phyloP scores from a whole-genome alignment of 2,888 invertebrate genomes.

The Mesopsocus fuscifrons region DNA sequence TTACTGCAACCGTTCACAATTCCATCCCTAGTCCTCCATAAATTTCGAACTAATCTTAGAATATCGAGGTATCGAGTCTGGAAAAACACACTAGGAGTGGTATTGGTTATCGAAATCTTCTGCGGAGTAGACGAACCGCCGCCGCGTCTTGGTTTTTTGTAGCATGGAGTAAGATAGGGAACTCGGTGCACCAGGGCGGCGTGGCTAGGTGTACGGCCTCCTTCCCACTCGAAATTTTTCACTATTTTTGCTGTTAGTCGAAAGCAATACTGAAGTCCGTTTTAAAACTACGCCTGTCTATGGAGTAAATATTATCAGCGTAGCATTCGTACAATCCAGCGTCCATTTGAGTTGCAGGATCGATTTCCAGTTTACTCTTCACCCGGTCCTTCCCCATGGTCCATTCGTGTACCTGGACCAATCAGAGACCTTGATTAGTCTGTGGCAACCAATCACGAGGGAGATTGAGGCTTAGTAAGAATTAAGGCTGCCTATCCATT shows the following conservation, averaged over 20 bases:
- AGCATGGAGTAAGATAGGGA: too few species aligned
- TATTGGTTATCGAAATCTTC: too few species aligned
- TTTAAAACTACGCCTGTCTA: slow-evolving; percentile 78
- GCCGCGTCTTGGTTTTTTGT: too few species aligned
- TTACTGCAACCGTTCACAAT: too few species aligned
- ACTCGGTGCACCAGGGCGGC: too few species aligned
- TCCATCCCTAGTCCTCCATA: too few species aligned
- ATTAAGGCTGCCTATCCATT: too few species aligned
- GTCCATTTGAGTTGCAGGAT: slow-evolving; percentile 90
- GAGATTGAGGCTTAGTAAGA: background rate
- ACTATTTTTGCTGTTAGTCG: slow-evolving; percentile 33
- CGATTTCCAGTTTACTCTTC: slow-evolving; percentile 85
- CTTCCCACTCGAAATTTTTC: slow-evolving; percentile 1
- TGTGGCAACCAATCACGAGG: background rate
- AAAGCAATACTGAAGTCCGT: slow-evolving; percentile 84
- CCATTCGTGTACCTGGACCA: slow-evolving; percentile 70
- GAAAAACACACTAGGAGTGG: too few species aligned
- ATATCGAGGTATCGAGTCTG: too few species aligned
- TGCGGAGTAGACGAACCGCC: too few species aligned
- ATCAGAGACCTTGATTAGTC: background rate
- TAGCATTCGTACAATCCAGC: slow-evolving; percentile 90
- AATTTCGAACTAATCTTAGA: too few species aligned
- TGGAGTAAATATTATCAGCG: slow-evolving; percentile 84
- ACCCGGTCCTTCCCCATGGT: slow-evolving; percentile 60
- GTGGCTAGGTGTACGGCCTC: too few species aligned